Percentiles rank a stretch among this genome's conserved stretches.
phyloP scores from a whole-genome alignment of 2,888 invertebrate species.

The Drosophila lutescens region DNA sequence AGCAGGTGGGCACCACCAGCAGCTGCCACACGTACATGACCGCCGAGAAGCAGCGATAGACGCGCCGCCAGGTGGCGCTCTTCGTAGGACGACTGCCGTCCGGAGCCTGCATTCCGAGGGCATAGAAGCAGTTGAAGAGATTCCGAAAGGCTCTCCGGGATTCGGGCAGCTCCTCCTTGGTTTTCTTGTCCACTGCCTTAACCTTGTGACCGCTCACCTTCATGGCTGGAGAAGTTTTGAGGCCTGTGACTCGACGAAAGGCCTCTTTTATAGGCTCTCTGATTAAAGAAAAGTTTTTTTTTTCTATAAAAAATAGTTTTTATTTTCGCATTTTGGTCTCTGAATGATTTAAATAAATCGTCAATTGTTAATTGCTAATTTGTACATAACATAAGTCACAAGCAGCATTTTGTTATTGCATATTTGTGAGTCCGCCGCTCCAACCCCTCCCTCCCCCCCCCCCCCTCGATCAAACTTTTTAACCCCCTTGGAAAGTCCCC shows the following conservation, averaged over 20 bases:
- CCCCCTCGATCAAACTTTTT: too few relatives aligned
- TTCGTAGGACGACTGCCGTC: constrained; percentile 16
- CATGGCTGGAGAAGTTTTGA: constrained; percentile 9
- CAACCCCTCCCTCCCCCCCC: too few relatives aligned
- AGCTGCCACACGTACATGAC: constrained; percentile 40
- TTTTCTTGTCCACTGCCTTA: neutral
- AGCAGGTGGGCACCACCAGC: constrained; percentile 31
- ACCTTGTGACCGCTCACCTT: neutral
- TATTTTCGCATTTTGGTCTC: constrained; percentile 60
- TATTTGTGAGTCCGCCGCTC: constrained; percentile 28
- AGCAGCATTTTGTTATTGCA: constrained; percentile 68
- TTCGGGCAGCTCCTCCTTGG: neutral
- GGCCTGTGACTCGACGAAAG: accelerated
- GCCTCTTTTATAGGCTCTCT: constrained; percentile 22
- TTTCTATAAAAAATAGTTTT: constrained; percentile 54
- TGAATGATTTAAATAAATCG: constrained; percentile 64
- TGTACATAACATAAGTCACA: constrained; percentile 75
- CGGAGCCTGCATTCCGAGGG: constrained; percentile 36
- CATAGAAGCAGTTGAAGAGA: constrained; percentile 35
- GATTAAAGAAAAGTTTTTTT: neutral
- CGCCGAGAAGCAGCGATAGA: constrained; percentile 9
- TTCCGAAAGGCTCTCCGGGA: constrained; percentile 19
- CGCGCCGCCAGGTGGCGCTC: constrained; percentile 4
- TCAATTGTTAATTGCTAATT: constrained; percentile 70
- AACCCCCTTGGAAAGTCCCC: neutral